Evolutionary conservation across 2,797 vertebrate species (phyloP), one percentile per base, ranked within the genome.

Genomic region (Sebastes matsubarae): DNA sequence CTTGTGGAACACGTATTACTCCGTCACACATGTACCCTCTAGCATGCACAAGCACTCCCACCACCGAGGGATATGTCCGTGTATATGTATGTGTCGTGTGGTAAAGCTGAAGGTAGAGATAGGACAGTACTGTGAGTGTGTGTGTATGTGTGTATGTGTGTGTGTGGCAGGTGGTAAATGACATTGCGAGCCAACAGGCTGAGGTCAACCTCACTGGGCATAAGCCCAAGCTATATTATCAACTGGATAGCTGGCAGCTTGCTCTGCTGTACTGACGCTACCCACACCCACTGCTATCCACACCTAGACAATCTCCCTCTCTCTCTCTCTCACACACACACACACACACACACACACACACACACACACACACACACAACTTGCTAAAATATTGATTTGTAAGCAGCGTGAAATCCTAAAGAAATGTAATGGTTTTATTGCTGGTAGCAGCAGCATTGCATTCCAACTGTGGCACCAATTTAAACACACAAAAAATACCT

Each of bases 121-220:
- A 68, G 38, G 32, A 72, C 36, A 34, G 55, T 32, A 42, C 5
- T 75, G 27, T 66, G 68, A 77, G 64, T 34, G 60, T 46, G 36
- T 72, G 81, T 68, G 54, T 80, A 25, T 29, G 29, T 30, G 63
- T 80, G 77, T 63, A 61, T 66, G 84, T 78, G 72, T 75, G 81
- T 75, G 75, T 78, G 79, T 85, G 80, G 79, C 82, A 88, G 89
- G 91, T 88, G 82, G 89, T 83, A 82, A 90, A 92, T 93, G 95
- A 96, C 95, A 93, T 95, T 95, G 93, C 55, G 64, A 84, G 83
- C 84, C 86, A 92, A 89, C 86, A 93, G 86, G 81, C 88, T 82
- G 95, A 95, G 94, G 94, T 95, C 94, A 95, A 85, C 83, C 86
- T 93, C 77, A 70, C 91, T 30, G 85, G 89, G 89, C 90, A 93